Evolutionary conservation across 2,888 invertebrate genomes (phyloP).

Genomic region (Epinotia nisella): DNA sequence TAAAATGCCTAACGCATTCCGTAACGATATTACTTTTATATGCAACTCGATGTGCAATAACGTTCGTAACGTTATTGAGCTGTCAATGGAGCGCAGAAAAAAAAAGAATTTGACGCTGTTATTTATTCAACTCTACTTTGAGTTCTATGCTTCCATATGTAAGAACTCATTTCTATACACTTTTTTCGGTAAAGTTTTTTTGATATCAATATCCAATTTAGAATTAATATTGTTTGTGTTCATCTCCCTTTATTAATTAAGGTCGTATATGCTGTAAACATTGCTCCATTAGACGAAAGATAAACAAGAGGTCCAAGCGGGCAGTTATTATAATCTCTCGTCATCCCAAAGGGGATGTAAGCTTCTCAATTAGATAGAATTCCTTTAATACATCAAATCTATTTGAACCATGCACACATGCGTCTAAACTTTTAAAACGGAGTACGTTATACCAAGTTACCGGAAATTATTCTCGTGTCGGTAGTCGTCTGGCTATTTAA

Average conservation of each 20-base stretch:
- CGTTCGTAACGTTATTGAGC: not conserved
- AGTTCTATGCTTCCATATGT: no score
- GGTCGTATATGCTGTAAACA: conserved; percentile 56
- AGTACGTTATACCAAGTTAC: conserved; percentile 29
- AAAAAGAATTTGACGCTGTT: not conserved
- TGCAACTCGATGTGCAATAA: not conserved
- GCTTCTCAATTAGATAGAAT: conserved; percentile 54
- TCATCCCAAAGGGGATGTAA: conserved; percentile 59
- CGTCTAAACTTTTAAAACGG: conserved; percentile 40
- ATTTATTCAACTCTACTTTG: not conserved
- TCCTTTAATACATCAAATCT: conserved; percentile 42
- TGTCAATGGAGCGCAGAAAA: not conserved
- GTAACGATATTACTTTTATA: conserved; percentile 14
- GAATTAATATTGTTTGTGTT: conserved; percentile 1
- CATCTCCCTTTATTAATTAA: conserved; percentile 56
- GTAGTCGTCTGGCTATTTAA: conserved; percentile 74
- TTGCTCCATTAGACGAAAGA: conserved; percentile 72
- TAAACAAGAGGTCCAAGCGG: conserved; percentile 67
- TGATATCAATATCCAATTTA: not conserved
- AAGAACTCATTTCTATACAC: not conserved
- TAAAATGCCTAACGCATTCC: conserved; percentile 34
- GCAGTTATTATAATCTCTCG: conserved; percentile 75
- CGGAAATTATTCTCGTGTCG: conserved; percentile 35
- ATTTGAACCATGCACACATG: conserved; percentile 40
- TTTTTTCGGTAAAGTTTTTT: not conserved